Conservation (phyloP, 2,797 vertebrate species). For the Poecilia velifera region DNA sequence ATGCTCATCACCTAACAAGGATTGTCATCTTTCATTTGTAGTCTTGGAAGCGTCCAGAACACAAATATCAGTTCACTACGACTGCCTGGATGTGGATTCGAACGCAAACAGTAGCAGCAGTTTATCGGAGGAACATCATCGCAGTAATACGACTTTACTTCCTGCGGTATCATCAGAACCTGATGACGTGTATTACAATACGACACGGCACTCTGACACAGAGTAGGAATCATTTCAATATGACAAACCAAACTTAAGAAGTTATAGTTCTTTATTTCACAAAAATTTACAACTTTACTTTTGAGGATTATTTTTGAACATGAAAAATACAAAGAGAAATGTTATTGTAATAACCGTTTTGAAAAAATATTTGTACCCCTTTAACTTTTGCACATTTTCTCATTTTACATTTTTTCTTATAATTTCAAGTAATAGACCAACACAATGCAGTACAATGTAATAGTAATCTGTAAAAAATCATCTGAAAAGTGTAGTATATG, state of each 20-base stretch:
- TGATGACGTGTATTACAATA: neutral
- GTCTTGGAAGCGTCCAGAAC: constrained; percentile 46
- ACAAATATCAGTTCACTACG: constrained; percentile 25
- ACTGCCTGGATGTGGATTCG: constrained; percentile 7
- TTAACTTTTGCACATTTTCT: neutral
- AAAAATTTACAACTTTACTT: neutral
- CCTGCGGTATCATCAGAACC: neutral
- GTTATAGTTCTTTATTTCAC: neutral
- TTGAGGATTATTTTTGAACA: neutral
- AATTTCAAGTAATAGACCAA: neutral
- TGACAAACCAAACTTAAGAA: constrained; percentile 13
- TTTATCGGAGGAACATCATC: neutral
- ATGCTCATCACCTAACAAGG: constrained; percentile 60
- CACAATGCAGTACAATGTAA: neutral
- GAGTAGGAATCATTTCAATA: neutral
- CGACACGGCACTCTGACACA: neutral
- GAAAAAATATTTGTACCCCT: neutral
- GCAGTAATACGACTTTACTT: neutral
- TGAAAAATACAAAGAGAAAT: neutral
- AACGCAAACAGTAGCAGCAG: constrained; percentile 9
- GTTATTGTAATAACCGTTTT: neutral
- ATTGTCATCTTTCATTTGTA: constrained; percentile 60
- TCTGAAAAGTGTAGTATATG: neutral
- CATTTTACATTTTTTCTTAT: neutral
- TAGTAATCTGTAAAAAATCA: neutral